phyloP scores from a whole-genome alignment of 1,140 invertebrate species.

The Wiebesia pumilae region DNA sequence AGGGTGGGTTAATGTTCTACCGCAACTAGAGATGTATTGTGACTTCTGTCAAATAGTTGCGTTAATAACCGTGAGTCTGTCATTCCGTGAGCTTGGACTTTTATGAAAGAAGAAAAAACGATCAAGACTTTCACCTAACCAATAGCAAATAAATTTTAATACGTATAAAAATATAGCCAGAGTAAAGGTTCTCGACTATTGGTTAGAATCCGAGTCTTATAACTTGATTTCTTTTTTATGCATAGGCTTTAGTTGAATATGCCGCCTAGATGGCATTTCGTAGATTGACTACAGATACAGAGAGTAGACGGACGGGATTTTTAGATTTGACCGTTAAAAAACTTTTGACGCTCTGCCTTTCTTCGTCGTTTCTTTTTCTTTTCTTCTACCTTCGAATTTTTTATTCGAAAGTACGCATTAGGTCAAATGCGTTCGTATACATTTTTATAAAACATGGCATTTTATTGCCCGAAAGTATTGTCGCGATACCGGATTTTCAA shows the following conservation, averaged over 20 bases:
- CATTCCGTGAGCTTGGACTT: background rate
- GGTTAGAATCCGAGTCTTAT: background rate
- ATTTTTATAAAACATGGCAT: background rate
- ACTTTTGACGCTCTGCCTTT: constrained; percentile 23
- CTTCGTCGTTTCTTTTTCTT: constrained; percentile 11
- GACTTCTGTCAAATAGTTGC: background rate
- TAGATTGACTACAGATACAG: constrained; percentile 25
- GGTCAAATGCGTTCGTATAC: background rate
- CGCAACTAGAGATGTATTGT: background rate
- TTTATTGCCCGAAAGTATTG: background rate
- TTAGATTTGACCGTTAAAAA: constrained; percentile 45
- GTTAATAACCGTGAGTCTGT: background rate
- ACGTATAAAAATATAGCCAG: background rate
- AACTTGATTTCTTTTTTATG: constrained; percentile 9
- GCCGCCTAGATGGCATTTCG: background rate
- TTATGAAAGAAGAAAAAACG: background rate
- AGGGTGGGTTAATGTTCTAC: background rate
- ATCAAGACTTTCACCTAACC: background rate
- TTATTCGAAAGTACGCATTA: background rate
- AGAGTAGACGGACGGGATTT: constrained; percentile 40
- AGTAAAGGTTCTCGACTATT: background rate
- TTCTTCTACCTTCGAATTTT: background rate
- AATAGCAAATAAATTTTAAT: background rate
- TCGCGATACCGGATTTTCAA: background rate
- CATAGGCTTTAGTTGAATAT: background rate